Evolutionary conservation across 1,140 invertebrate genomes (phyloP).

Genomic region (Argopecten irradians): DNA sequence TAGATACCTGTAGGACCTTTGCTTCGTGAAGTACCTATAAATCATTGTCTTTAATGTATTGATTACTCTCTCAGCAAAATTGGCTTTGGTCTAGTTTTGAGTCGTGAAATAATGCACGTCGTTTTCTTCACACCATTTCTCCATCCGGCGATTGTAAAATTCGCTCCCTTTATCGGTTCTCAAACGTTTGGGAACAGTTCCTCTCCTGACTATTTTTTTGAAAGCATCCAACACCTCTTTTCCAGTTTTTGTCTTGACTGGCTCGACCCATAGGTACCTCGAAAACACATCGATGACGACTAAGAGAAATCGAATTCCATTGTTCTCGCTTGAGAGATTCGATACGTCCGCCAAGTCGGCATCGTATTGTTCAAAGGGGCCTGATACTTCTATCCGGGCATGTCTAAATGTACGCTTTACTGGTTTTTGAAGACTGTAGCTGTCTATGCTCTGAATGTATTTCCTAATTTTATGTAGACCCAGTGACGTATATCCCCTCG

Average conservation of each 20-base stretch:
- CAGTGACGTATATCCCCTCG: too few relatives aligned
- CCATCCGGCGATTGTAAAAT: slow-evolving; percentile 36
- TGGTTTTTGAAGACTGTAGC: too few relatives aligned
- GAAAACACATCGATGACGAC: too few relatives aligned
- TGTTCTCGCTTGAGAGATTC: too few relatives aligned
- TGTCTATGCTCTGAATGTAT: too few relatives aligned
- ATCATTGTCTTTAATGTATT: slow-evolving; percentile 42
- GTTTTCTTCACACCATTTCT: slow-evolving; percentile 39
- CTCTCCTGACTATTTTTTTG: not conserved
- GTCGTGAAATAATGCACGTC: slow-evolving; percentile 44
- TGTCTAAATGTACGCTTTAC: too few relatives aligned
- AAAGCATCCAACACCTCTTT: not conserved
- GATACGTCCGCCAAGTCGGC: too few relatives aligned
- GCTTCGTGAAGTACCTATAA: not conserved
- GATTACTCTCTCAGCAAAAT: slow-evolving; percentile 48
- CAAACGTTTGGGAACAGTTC: not conserved
- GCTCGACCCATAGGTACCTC: too few relatives aligned
- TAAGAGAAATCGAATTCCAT: too few relatives aligned
- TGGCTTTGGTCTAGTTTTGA: slow-evolving; percentile 47
- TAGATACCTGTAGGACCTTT: slow-evolving; percentile 26
- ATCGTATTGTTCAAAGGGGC: too few relatives aligned
- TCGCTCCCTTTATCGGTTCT: slow-evolving; percentile 50
- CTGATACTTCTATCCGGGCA: too few relatives aligned
- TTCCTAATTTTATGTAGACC: too few relatives aligned
- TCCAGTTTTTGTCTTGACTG: not conserved